phyloP scores from a whole-genome alignment of 2,797 vertebrate genomes.

The Hoplostethus mediterraneus region DNA sequence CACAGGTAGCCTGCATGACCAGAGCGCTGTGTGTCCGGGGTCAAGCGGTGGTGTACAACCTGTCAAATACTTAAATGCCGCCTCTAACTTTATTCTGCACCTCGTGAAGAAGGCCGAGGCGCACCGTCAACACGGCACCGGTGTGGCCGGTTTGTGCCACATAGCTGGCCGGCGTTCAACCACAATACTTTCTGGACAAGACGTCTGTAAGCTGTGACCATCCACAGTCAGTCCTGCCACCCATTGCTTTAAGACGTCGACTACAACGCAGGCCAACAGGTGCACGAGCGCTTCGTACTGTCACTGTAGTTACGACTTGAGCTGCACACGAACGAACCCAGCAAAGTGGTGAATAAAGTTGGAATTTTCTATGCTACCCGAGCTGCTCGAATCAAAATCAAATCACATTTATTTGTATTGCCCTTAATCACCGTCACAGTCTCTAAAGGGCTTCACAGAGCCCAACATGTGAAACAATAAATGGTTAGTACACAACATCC shows the following conservation, averaged over 20 bases:
- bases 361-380: neutral
- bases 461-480: too few species aligned
- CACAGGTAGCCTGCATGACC: slow-evolving; percentile 30
- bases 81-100: neutral
- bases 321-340: neutral
- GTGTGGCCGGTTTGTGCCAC: neutral
- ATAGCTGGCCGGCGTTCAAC: neutral
- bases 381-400: neutral
- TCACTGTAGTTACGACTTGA: slow-evolving; percentile 13
- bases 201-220: neutral
- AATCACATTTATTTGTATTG: too few species aligned
- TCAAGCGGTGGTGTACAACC: slow-evolving; percentile 32
- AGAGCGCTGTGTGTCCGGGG: slow-evolving; percentile 24
- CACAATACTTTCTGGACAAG: neutral
- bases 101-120: slow-evolving; percentile 18
- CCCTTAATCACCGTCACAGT: too few species aligned
- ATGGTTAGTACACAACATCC: too few species aligned
- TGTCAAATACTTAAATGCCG: slow-evolving; percentile 26
- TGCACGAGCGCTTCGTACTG: slow-evolving; percentile 19
- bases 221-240: neutral
- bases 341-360: neutral
- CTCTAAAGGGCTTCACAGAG: too few species aligned
- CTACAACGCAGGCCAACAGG: slow-evolving; percentile 32
- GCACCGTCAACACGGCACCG: slow-evolving; percentile 4
- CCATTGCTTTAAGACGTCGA: neutral